Base-by-base conservation (phyloP, 2,888 invertebrate genomes). In the Dione vanillae region DNA sequence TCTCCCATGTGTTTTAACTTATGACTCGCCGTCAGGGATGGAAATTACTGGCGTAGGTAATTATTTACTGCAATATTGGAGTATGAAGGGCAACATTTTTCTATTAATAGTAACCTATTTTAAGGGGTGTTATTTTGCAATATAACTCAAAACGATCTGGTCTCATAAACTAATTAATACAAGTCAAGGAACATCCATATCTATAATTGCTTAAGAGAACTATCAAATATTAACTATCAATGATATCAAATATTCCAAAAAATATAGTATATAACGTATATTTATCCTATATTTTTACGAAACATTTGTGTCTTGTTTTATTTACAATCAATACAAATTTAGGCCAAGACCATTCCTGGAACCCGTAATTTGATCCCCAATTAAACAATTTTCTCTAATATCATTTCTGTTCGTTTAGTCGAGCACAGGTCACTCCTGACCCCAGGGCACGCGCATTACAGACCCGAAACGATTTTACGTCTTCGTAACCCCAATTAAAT, bases 321-420 rank as follows among this genome's bases (percentile, higher is more conserved):
- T 43, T 43, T 62, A 8, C 35, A 49, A 49, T 11, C 19, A 76
- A 77, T 78, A 83, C 81, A 58, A 59, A 20, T 59, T 45, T 85
- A 83, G 79, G 81, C 83, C 82, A 80, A 78, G 78, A 75, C 65
- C 37, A 80, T 80, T 79, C 85, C 85, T 78, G 83, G 82, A 87
- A 87, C 87, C 85, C 78, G 86, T 89, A 91, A 92, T 92, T 92
- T 87, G 85, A 85, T 81, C 85, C 84, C 82, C 90, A 92, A 92
- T 92, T 93, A 93, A 91, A 91, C 87, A 90, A 92, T 92, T 92
- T 90, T 87, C 91, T 88, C 85, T 82, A 86, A 90, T 93, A 92
- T 92, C 91, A 92, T 88, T 92, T 86, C 83, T 82, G 83, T 88
- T 85, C 83, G 84, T 87, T 87, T 83, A 79, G 78, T 79, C 80